Base-by-base conservation (phyloP, 1,140 invertebrate species). In the Mylabris phalerata region DNA sequence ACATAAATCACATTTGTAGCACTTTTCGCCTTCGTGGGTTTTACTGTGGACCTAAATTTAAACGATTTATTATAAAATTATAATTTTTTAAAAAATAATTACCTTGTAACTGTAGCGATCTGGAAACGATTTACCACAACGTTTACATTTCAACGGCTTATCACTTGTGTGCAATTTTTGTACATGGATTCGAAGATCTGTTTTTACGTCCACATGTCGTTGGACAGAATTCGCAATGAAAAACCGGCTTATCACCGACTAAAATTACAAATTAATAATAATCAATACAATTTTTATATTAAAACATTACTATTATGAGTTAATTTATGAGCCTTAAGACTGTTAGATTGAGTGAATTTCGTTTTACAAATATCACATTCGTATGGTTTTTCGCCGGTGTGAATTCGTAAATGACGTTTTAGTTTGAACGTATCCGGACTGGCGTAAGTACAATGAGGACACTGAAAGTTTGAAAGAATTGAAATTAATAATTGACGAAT, bases 381-480 rank as follows among this genome's bases (percentile, higher is more conserved):
- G 72, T 95, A 95, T 0, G 93, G 94, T 60, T 81, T 82, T 61
- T 95, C 92, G 1, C 95, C 95, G 0, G 95, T 98, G 69, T 98
- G 95, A 10, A 94, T 98, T 43, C 95, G 86, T 63, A 95, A 80
- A 74, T 98, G 95, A 32, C 95, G 88, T 72, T 95, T 93, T 71
- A 98, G 76, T 77, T 98, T 98, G 74, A 98, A 98, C 9, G 95
- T 97, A 75, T 98, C 95, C 4, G 95, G 95, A 70, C 92, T 96
- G 11, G 95, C 95, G 71, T 98, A 98, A 3, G 92, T 95, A 78
- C 95, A 98, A 76, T 98, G 92, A 0, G 91, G 90, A 74, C 95
- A 98, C 84, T 92, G 71, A 47, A 70, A 77, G 0, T 69, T 10
- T n/a, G 24, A 50, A 24, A 50, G 41, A 49, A 49, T 38, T 50